These are phyloP conservation scores for Hirtodrosophila cameraria DNA, from an alignment of 2,888 invertebrate species.

Conservation along the genomic window DNA sequence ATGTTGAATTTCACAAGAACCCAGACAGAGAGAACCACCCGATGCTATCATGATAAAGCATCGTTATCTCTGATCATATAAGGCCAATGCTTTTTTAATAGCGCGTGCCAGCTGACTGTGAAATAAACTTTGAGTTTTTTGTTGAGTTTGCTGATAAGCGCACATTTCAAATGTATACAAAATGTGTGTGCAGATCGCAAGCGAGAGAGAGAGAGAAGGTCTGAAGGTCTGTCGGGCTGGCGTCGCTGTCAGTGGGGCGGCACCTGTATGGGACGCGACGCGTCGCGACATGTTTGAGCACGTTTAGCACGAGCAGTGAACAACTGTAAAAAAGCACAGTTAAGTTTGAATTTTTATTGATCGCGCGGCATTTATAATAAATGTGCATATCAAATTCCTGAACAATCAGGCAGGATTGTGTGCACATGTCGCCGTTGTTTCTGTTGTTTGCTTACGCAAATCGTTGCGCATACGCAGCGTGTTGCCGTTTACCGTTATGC, in stretches of 20 bases:
- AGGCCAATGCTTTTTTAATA: not conserved
- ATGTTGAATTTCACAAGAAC: conserved; percentile 74
- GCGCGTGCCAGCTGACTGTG: conserved; percentile 50
- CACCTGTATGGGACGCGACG: conserved; percentile 33
- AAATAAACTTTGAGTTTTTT: conserved; percentile 14
- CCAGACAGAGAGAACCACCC: conserved; percentile 8
- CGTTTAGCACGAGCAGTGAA: conserved; percentile 46
- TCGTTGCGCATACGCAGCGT: conserved; percentile 58
- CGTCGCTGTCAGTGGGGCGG: conserved; percentile 20
- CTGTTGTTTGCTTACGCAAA: conserved; percentile 60
- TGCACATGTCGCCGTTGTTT: conserved; percentile 47
- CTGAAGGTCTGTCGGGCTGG: conserved; percentile 33
- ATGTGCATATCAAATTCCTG: conserved; percentile 27
- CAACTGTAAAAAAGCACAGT: conserved; percentile 59
- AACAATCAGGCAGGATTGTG: conserved; percentile 23
- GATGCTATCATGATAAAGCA: conserved; percentile 31
- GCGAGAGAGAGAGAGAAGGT: conserved; percentile 15
- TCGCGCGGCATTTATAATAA: conserved; percentile 13
- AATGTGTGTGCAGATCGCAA: conserved; percentile 3
- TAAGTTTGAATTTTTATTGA: conserved; percentile 31
- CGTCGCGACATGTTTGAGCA: conserved; percentile 54
- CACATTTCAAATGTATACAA: not conserved
- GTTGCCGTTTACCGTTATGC: conserved; percentile 49
- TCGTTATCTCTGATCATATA: conserved; percentile 31
- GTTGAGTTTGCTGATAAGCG: conserved; percentile 44